phyloP scores from a whole-genome alignment of 2,888 invertebrate genomes.

The Saturnia japonica region DNA sequence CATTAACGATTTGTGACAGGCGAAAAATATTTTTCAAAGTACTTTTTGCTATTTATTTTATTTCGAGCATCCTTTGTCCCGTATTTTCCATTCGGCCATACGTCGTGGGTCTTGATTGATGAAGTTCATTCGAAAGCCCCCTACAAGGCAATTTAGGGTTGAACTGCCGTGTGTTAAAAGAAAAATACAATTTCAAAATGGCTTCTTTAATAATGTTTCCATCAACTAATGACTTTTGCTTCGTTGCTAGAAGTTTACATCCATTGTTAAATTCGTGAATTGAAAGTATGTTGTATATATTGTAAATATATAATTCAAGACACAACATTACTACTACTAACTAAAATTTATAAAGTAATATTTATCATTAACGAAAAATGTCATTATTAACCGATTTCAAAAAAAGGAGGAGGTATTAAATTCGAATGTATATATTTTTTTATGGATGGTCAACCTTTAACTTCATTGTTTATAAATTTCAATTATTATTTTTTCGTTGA shows the following conservation, averaged over 20 bases:
- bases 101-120: constrained; percentile 59
- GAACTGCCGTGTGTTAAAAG: constrained; percentile 11
- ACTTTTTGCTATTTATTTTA: constrained; percentile 42
- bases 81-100: constrained; percentile 43
- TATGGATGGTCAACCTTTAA: too few species aligned
- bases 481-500: too few species aligned
- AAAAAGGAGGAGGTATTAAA: too few species aligned
- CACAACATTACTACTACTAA: too few species aligned
- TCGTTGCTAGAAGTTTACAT: constrained; percentile 10
- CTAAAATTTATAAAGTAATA: too few species aligned
- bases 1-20: not conserved
- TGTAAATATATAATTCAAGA: too few species aligned
- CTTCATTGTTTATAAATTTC: too few species aligned
- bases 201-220: constrained; percentile 31
- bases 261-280: not conserved
- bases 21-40: constrained; percentile 1
- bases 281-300: too few species aligned
- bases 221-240: constrained; percentile 27
- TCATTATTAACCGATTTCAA: too few species aligned
- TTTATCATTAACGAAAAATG: too few species aligned
- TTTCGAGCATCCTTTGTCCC: constrained; percentile 49
- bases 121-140: constrained; percentile 44
- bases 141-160: constrained; percentile 40
- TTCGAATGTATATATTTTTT: too few species aligned
- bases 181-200: constrained; percentile 15